Conservation (phyloP, 92 coral and sea anemone genomes). For the Zoanthus sansibaricus region DNA sequence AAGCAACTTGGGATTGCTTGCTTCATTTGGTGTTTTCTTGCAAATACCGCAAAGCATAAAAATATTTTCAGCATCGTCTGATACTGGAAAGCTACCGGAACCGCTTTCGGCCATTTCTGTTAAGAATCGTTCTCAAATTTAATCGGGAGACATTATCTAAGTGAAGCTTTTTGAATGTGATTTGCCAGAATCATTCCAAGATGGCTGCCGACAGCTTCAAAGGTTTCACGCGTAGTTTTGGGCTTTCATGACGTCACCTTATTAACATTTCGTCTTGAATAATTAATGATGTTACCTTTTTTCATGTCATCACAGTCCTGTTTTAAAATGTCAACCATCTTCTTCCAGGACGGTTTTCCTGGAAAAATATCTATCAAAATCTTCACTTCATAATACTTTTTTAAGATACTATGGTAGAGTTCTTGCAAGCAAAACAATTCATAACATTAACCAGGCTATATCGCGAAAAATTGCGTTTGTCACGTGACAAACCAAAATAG, state of each 20-base stretch:
- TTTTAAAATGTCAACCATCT: neutral
- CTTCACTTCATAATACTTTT: neutral
- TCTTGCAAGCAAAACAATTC: neutral
- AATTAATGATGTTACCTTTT: slow-evolving; percentile 50
- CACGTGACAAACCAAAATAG: slow-evolving; percentile 6
- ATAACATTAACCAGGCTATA: neutral
- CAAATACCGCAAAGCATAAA: slow-evolving; percentile 88
- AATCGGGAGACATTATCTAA: slow-evolving; percentile 27
- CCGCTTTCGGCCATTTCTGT: slow-evolving; percentile 81
- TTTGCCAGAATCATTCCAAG: slow-evolving; percentile 60
- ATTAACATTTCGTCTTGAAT: slow-evolving; percentile 70
- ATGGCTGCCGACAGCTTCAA: slow-evolving; percentile 79
- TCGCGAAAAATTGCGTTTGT: neutral
- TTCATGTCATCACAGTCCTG: neutral
- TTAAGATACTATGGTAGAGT: neutral
- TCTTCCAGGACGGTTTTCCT: neutral
- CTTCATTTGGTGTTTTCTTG: slow-evolving; percentile 75
- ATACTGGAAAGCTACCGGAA: slow-evolving; percentile 55
- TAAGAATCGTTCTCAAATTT: neutral
- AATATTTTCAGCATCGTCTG: slow-evolving; percentile 78
- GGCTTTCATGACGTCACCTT: slow-evolving; percentile 76
- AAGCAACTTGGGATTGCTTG: slow-evolving; percentile 86
- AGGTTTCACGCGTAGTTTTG: slow-evolving; percentile 56
- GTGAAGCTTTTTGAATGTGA: slow-evolving; percentile 12
- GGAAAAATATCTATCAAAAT: neutral